Percentiles rank a stretch among this genome's conserved stretches.
phyloP scores from a whole-genome alignment of 2,888 invertebrate genomes.

The Drosophila leonis region DNA sequence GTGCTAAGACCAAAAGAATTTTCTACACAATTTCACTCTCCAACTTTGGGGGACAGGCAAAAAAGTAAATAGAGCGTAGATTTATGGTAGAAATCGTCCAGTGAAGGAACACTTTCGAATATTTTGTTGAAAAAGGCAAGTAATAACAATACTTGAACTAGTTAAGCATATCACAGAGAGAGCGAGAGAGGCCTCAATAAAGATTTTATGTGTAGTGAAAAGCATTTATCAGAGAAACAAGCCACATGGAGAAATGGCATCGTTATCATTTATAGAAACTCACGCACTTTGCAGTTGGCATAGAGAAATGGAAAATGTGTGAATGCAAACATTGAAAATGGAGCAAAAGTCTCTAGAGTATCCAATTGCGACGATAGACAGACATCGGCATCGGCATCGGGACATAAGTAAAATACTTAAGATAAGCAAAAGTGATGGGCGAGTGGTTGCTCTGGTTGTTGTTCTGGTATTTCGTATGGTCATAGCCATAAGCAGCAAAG shows the following conservation, averaged over 20 bases:
- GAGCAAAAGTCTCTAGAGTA: slow-evolving; percentile 50
- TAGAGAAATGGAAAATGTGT: slow-evolving; percentile 63
- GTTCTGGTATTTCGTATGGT: slow-evolving; percentile 34
- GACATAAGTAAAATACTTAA: slow-evolving; percentile 79
- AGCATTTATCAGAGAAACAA: slow-evolving; percentile 24
- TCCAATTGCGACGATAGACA: slow-evolving; percentile 31
- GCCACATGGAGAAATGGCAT: slow-evolving; percentile 30
- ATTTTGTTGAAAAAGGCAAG: slow-evolving; percentile 8
- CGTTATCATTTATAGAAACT: slow-evolving; percentile 55
- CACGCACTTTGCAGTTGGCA: slow-evolving; percentile 28
- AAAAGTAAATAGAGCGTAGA: slow-evolving; percentile 27
- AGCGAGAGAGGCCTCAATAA: slow-evolving; percentile 4
- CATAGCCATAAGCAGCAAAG: slow-evolving; percentile 56
- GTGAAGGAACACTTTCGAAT: background rate
- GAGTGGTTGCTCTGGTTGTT: slow-evolving; percentile 44
- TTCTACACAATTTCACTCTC: slow-evolving; percentile 38
- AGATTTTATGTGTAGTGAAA: slow-evolving; percentile 25
- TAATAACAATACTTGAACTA: slow-evolving; percentile 34
- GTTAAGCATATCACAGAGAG: background rate
- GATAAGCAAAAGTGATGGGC: slow-evolving; percentile 76
- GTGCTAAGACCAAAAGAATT: slow-evolving; percentile 22
- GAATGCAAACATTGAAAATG: slow-evolving; percentile 65
- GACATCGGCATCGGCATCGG: slow-evolving; percentile 44
- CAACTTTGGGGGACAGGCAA: slow-evolving; percentile 15
- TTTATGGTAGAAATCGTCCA: slow-evolving; percentile 17